Base-by-base conservation (phyloP, 2,113 vertebrate species). In the Oceanodroma tethys region DNA sequence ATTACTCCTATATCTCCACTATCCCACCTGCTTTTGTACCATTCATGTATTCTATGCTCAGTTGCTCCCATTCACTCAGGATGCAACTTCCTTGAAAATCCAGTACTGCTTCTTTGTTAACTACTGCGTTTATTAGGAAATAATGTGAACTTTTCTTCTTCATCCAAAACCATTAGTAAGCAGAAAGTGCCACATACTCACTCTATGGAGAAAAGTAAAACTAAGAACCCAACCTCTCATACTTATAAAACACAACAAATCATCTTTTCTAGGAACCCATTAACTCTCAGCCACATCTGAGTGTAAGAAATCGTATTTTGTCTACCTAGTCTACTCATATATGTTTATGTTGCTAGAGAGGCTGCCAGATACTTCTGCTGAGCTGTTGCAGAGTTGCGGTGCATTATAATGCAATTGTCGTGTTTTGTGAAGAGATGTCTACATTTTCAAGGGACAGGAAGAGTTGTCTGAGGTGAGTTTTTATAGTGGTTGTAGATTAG, bases 181-280 rank as follows among this genome's bases (percentile, higher is more conserved):
- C 11, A 74, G 10, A 76, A 83, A 73, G 16, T 58, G 13, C 5
- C 2, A 4, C 20, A 58, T 62, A 36, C 8, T 56, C 76, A 27
- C 3, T 40, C 7, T n/a, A 2, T 7, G 9, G 11, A 65, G 45
- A 67, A 88, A 81, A 52, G 9, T 21, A 36, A 78, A 86, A 66
- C 7, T 21, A 47, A 21, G 42, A 55, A 47, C 10, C 2, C 1
- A 0, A 47, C 0, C 3, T 40, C 27, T 84, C 62, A 81, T 8
- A 22, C 6, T 81, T 85, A 16, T 30, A 48, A 71, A 55, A 42
- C 8, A 55, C 5, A 48, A 22, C 1, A 76, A 65, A 53, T 5
- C 5, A 50, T 42, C 2, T 53, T 78, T 94, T 81, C 27, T 59
- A 45, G 40, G 16, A 78, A 48, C n/a, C 2, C 19, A n/a, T 38